A percentile compares a stretch with the other conserved stretches of the same genome.
These are phyloP conservation scores for Sphaerophoria taeniata DNA, from an alignment of 2,888 invertebrate species.

Conservation along the genomic window DNA sequence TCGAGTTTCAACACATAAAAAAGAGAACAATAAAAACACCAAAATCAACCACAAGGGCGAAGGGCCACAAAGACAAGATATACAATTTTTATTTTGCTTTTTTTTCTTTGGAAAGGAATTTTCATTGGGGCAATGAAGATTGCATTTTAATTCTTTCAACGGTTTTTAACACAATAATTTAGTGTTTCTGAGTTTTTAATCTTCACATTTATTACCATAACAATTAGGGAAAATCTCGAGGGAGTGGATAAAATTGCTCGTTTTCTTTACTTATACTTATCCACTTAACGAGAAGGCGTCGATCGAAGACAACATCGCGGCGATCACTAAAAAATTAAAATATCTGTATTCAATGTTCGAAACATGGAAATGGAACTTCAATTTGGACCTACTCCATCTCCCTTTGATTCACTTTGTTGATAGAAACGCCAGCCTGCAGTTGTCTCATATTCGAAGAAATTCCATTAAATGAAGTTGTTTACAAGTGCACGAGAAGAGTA, in stretches of 20 bases:
- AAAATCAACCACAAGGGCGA: neutral
- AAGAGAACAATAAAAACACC: neutral
- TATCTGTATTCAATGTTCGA: neutral
- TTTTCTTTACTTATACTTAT: slow-evolving; percentile 3
- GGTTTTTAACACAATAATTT: neutral
- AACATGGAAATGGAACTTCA: neutral
- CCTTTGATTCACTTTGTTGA: slow-evolving; percentile 61
- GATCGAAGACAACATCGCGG: slow-evolving; percentile 76
- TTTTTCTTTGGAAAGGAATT: neutral
- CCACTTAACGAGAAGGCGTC: slow-evolving; percentile 61
- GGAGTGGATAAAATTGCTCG: slow-evolving; percentile 12
- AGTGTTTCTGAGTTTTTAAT: neutral
- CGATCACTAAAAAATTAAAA: slow-evolving; percentile 77
- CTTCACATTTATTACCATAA: slow-evolving; percentile 10
- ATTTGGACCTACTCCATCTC: slow-evolving; percentile 31
- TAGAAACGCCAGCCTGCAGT: neutral
- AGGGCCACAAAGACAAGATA: slow-evolving; percentile 9
- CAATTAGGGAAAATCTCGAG: neutral
- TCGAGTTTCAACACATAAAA: no score
- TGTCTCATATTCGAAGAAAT: neutral
- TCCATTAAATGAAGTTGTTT: slow-evolving; percentile 42
- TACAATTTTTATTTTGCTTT: neutral
- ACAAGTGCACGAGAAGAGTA: slow-evolving; percentile 43
- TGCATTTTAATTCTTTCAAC: neutral
- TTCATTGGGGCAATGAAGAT: neutral